These are phyloP conservation scores for Catostomus latipinnis DNA, from an alignment of 2,797 vertebrate species.

Conservation along the genomic window DNA sequence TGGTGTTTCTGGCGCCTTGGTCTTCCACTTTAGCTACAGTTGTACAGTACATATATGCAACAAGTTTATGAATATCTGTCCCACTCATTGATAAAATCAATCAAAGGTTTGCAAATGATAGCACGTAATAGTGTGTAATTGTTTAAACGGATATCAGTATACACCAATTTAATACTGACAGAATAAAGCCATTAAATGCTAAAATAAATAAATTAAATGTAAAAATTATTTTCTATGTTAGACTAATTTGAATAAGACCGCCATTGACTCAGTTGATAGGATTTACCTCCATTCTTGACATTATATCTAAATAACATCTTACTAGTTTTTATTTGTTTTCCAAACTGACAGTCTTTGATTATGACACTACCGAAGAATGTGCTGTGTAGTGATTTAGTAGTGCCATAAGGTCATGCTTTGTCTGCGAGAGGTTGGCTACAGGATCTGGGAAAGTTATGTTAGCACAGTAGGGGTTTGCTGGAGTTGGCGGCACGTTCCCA, in stretches of 20 bases:
- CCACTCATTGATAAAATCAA: too few species aligned
- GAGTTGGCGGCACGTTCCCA: constrained; percentile 78
- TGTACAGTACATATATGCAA: too few species aligned
- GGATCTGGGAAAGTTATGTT: constrained; percentile 79
- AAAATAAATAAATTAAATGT: background rate
- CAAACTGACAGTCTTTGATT: constrained; percentile 13
- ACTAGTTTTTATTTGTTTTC: constrained; percentile 4
- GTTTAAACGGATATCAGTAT: too few species aligned
- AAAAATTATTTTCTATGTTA: background rate
- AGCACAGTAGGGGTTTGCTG: constrained; percentile 75
- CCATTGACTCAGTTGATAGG: too few species aligned
- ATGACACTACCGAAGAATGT: constrained; percentile 37
- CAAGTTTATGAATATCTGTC: too few species aligned
- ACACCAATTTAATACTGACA: too few species aligned
- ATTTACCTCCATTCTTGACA: background rate
- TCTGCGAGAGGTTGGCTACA: constrained; percentile 68
- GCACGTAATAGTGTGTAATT: too few species aligned
- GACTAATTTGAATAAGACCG: background rate
- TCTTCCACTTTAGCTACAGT: too few species aligned
- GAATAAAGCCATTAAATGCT: background rate
- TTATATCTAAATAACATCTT: background rate
- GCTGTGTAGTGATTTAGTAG: constrained; percentile 40
- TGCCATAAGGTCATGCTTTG: constrained; percentile 46
- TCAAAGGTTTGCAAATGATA: too few species aligned
- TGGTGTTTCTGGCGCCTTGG: too few species aligned